Evolutionary conservation across 2,113 vertebrate species (phyloP), one percentile per base, ranked within the genome.

Genomic region (Shinisaurus crocodilurus): DNA sequence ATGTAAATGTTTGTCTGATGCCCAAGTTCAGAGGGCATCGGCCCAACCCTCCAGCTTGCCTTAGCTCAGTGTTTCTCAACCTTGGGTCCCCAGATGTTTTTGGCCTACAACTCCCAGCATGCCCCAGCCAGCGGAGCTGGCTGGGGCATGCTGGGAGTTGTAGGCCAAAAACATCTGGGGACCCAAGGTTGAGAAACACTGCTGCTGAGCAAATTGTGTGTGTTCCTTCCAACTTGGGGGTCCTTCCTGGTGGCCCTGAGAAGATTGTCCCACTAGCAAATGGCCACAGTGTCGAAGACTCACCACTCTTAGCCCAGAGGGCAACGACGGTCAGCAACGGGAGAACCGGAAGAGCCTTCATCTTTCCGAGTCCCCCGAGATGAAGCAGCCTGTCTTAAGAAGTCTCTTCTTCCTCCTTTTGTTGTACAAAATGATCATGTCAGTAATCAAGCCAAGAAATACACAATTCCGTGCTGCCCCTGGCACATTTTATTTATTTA

Each of bases 221-320:
- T 50, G 5, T 80, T 27, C 45, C 45, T 54, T 32, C 79, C 79
- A 16, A 18, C 57, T 25, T 40, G 37, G 4, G 2, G 13, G 16
- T 50, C 34, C 69, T 40, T 0, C 8, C 37, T 25, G 7, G 10
- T 27, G 18, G 6, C 16, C 54, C 54, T 29, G 75, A 69, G 34
- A 16, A 4, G 23, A 40, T 15, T 23, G 3, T 9, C 13, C 82
- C 60, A 29, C 6, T 1, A 70, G 43, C 65, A 23, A 54, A 32
- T 1, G 25, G 5, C n/a, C 6, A 0, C 81, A 20, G 1, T 20
- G 20, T 1, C 13, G 34, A 70, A 69, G 80, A 67, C 95, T 96
- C 84, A 96, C 95, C 96, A 92, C 89, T 91, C 89, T 94, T 25
- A 86, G 92, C 84, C 0, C 90, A 95, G 9, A 96, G 80, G 43